Percentiles rank a stretch among this genome's conserved stretches.
phyloP scores from a whole-genome alignment of 2,113 vertebrate genomes.

The Cacatua alba region DNA sequence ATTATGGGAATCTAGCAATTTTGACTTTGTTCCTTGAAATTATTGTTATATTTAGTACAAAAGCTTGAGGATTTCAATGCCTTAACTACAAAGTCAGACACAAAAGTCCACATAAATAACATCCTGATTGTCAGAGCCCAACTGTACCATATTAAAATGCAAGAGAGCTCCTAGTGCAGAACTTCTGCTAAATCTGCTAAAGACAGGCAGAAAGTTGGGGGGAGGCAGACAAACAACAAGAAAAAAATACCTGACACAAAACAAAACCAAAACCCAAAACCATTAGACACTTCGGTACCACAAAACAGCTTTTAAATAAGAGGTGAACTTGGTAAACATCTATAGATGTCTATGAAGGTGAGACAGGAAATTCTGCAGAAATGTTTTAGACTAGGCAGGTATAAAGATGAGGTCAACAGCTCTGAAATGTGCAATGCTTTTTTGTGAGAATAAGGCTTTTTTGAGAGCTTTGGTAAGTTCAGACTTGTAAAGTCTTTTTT shows the following conservation, averaged over 20 bases:
- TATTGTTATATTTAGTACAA: neutral
- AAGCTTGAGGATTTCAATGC: neutral
- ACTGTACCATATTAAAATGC: neutral
- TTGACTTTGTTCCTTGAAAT: neutral
- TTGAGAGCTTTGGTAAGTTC: neutral
- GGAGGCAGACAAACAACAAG: neutral
- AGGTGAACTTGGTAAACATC: neutral
- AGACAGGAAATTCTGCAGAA: neutral
- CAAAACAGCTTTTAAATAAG: neutral
- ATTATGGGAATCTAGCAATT: neutral
- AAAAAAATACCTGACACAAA: neutral
- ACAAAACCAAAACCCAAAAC: neutral
- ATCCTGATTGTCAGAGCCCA: neutral
- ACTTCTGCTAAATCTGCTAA: neutral
- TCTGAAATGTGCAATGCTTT: neutral
- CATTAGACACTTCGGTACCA: neutral
- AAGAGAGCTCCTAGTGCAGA: neutral
- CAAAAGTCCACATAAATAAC: neutral
- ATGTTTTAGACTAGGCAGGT: neutral
- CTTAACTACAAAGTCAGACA: neutral
- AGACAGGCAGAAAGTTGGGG: neutral
- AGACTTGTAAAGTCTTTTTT: neutral
- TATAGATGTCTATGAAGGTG: neutral
- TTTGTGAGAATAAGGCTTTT: neutral
- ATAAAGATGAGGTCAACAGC: neutral